These are phyloP conservation scores for Adrianichthys oophorus DNA, from an alignment of 2,797 vertebrate species.

Conservation along the genomic window DNA sequence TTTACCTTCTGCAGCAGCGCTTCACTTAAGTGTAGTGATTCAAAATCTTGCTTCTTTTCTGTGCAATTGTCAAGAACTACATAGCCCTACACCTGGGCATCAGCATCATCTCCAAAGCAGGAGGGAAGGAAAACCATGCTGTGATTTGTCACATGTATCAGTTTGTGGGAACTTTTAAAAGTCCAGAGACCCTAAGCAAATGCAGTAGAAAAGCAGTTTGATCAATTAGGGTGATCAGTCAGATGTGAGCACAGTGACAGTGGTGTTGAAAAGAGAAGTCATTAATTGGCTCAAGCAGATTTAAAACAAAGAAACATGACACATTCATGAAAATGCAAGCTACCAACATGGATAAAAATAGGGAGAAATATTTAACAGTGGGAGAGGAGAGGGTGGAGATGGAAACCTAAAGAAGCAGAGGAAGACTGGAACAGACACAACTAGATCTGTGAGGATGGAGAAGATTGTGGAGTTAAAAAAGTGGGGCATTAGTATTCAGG, in stretches of 20 bases:
- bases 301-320: constrained; percentile 27
- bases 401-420: constrained; percentile 33
- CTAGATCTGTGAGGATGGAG: constrained; percentile 44
- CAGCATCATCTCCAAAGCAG: too few species aligned
- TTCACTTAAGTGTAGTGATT: too few species aligned
- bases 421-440: constrained; percentile 37
- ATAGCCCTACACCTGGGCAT: constrained; percentile 84
- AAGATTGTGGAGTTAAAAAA: constrained; percentile 67
- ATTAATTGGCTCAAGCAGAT: constrained; percentile 19
- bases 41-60: too few species aligned
- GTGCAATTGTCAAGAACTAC: constrained; percentile 79
- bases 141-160: too few species aligned
- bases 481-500: constrained; percentile 78
- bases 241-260: constrained; percentile 34
- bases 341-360: constrained; percentile 20
- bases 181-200: too few species aligned
- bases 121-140: too few species aligned
- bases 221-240: constrained; percentile 91
- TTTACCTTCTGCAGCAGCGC: too few species aligned
- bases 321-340: constrained; percentile 33
- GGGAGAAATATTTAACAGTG: constrained; percentile 15
- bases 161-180: too few species aligned
- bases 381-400: constrained; percentile 25
- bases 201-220: constrained; percentile 64
- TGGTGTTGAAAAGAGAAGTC: constrained; percentile 46